Evolutionary conservation across 2,888 invertebrate species (phyloP).

Genomic region (Psylliodes chrysocephalus): DNA sequence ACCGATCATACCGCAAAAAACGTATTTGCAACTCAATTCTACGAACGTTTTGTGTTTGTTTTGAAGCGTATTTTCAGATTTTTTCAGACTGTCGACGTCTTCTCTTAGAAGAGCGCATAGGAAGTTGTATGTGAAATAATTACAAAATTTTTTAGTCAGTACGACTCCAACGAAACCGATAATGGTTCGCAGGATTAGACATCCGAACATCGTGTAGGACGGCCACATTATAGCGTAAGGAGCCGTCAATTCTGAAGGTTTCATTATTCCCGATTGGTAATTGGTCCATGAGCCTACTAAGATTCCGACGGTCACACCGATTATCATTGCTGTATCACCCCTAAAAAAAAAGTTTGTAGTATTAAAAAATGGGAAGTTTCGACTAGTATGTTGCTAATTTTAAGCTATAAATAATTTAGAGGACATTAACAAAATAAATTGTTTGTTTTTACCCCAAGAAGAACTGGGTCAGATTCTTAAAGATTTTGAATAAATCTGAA

Average conservation of each 20-base stretch:
- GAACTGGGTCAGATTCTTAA: no score
- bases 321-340: constrained; percentile 89
- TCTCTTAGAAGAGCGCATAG: constrained; percentile 76
- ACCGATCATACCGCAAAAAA: constrained; percentile 83
- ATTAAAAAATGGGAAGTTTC: no score
- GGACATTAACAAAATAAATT: no score
- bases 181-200: constrained; percentile 74
- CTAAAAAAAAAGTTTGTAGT: no score
- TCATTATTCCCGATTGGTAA: constrained; percentile 80
- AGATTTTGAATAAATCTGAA: no score
- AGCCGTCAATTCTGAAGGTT: constrained; percentile 66
- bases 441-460: no score
- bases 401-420: no score
- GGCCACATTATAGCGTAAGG: constrained; percentile 86
- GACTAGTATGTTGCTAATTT: no score
- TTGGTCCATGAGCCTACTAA: constrained; percentile 85
- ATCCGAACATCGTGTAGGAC: constrained; percentile 76
- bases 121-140: constrained; percentile 75
- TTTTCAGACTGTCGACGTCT: constrained; percentile 73
- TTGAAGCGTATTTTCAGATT: constrained; percentile 73
- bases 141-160: constrained; percentile 74
- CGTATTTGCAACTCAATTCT: constrained; percentile 85
- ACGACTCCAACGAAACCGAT: constrained; percentile 82
- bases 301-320: constrained; percentile 84
- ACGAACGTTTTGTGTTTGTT: constrained; percentile 80